Percentiles rank a stretch among this genome's conserved stretches.
Evolutionary conservation across 2,888 invertebrate species (phyloP).

Genomic region (Quadriops clusia): DNA sequence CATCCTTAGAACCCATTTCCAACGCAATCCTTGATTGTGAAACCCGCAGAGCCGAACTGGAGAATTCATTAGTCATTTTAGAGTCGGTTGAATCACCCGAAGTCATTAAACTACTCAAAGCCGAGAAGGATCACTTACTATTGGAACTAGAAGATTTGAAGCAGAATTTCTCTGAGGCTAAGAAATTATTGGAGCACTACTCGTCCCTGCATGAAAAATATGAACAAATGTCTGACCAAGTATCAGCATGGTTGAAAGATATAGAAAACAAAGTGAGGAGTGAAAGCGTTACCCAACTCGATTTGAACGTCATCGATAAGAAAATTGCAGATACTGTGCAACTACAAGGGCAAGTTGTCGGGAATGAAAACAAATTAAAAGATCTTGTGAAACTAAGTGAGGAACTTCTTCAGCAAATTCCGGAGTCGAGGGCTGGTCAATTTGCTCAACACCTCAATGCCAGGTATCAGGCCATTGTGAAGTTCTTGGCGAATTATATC

Average conservation of each 20-base stretch:
- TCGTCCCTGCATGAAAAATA: slow-evolving; percentile 71
- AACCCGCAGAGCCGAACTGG: slow-evolving; percentile 51
- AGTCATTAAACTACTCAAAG: slow-evolving; percentile 51
- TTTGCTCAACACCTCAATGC: slow-evolving; percentile 66
- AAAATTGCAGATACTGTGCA: slow-evolving; percentile 56
- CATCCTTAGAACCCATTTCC: slow-evolving; percentile 65
- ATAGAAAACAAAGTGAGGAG: slow-evolving; percentile 62
- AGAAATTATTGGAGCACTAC: slow-evolving; percentile 54
- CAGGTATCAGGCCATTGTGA: slow-evolving; percentile 62
- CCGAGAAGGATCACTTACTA: slow-evolving; percentile 57
- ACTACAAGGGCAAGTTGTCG: slow-evolving; percentile 51
- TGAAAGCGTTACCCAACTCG: slow-evolving; percentile 61
- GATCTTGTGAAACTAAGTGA: slow-evolving; percentile 57
- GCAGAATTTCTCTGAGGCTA: slow-evolving; percentile 55
- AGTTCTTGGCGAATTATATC: slow-evolving; percentile 57
- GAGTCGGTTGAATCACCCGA: slow-evolving; percentile 63
- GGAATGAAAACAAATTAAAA: slow-evolving; percentile 53
- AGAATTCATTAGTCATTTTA: slow-evolving; percentile 58
- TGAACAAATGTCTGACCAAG: slow-evolving; percentile 61
- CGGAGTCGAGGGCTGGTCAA: slow-evolving; percentile 73
- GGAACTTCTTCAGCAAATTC: slow-evolving; percentile 60
- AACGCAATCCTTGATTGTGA: slow-evolving; percentile 61
- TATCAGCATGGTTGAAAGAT: slow-evolving; percentile 67
- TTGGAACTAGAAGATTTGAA: slow-evolving; percentile 61
- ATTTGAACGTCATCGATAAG: slow-evolving; percentile 52